A percentile compares a stretch with the other conserved stretches of the same genome.
These are phyloP conservation scores for Upupa epops DNA, from an alignment of 2,113 vertebrate species.

Conservation along the genomic window DNA sequence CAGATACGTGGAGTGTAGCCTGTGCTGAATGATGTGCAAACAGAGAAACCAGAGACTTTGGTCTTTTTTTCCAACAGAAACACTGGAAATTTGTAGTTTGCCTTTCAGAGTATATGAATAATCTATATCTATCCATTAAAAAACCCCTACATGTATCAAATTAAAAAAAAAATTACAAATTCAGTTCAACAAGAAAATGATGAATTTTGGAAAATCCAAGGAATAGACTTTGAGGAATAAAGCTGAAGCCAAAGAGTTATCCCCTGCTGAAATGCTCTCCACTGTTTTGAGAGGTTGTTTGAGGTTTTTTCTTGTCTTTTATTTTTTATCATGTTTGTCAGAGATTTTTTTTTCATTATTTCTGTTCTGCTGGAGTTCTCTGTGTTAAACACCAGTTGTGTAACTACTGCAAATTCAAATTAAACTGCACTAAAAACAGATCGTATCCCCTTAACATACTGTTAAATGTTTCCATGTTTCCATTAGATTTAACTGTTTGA, in stretches of 20 bases:
- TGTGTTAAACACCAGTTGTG: neutral
- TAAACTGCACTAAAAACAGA: neutral
- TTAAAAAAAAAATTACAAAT: no score
- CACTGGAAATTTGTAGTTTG: neutral
- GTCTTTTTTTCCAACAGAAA: neutral
- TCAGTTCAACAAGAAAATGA: neutral
- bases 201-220: neutral
- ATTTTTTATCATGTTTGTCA: neutral
- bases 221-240: neutral
- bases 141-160: no score
- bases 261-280: neutral
- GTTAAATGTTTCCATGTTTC: neutral
- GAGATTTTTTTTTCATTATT: neutral
- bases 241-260: neutral
- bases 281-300: accelerated
- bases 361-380: neutral
- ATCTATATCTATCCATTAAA: neutral
- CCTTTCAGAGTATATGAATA: neutral
- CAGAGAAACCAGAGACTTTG: neutral
- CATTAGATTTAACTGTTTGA: conserved; percentile 15
- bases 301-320: accelerated
- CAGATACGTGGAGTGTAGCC: neutral
- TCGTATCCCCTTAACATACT: neutral
- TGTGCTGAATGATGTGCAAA: accelerated
- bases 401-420: conserved; percentile 13